These are phyloP conservation scores for Neostethus bicornis DNA, from an alignment of 2,797 vertebrate genomes.

Conservation along the genomic window DNA sequence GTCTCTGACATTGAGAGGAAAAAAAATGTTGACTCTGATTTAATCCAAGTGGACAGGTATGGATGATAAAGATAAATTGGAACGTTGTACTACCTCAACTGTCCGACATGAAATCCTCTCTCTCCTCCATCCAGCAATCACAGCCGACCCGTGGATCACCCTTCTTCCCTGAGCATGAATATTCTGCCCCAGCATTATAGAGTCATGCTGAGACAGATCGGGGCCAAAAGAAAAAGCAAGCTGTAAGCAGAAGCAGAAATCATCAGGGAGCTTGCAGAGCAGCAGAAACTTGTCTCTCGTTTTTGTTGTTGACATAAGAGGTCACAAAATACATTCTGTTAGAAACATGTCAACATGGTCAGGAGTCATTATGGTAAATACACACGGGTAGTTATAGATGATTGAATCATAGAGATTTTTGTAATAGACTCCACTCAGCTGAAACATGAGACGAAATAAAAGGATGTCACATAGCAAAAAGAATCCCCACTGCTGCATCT, in stretches of 20 bases:
- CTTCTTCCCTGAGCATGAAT: constrained; percentile 19
- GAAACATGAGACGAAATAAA: constrained; percentile 13
- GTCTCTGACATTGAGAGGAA: background rate
- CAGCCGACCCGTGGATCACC: constrained; percentile 26
- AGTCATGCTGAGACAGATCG: constrained; percentile 34
- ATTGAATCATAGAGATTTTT: constrained; percentile 14
- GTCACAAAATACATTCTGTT: constrained; percentile 38
- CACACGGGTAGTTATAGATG: background rate
- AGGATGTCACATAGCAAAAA: constrained; percentile 15
- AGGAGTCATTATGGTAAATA: constrained; percentile 28
- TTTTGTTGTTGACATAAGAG: constrained; percentile 19
- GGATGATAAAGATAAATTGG: background rate
- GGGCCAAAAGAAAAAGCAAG: constrained; percentile 16
- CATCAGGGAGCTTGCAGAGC: constrained; percentile 49
- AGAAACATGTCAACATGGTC: constrained; percentile 34
- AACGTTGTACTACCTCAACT: constrained; percentile 1
- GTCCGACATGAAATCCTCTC: constrained; percentile 9
- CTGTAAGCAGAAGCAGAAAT: constrained; percentile 27
- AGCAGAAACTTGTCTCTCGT: constrained; percentile 43
- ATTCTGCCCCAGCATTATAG: constrained; percentile 12
- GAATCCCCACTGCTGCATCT: constrained; percentile 20
- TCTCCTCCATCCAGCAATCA: constrained; percentile 26
- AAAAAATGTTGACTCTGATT: background rate
- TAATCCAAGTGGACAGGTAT: background rate
- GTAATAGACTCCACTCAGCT: constrained; percentile 45